Evolutionary conservation across 2,113 vertebrate genomes (phyloP), one percentile per base, ranked within the genome.

Genomic region (Entomyzon cyanotis): DNA sequence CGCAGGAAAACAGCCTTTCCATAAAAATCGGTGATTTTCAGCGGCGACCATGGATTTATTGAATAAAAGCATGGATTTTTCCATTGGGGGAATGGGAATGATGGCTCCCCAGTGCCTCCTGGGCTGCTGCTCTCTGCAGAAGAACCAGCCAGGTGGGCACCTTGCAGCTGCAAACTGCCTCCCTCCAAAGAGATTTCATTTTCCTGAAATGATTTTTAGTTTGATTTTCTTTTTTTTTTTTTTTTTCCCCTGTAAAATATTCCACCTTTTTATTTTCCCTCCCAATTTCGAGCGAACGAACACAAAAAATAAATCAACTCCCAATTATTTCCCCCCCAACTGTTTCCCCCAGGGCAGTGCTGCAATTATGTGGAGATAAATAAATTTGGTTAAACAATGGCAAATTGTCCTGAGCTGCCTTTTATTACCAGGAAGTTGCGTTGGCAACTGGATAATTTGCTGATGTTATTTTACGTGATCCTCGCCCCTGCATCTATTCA

Each of bases 371-470:
- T 64, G 84, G 28, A 69, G 87, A 91, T 91, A 96, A 92, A 95
- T 93, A 96, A 95, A 95, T 96, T 86, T 79, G 53, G 63, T 87
- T 93, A 95, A 96, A 78, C 88, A 94, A 94, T 69, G 74, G 71
- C 11, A 95, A 95, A 93, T 92, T 89, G 88, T 93, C 91, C 89
- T 91, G 93, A 92, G 95, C 88, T 95, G 89, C 87, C 91, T 96
- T 89, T 96, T 91, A 92, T 90, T 87, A 77, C 76, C 87, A 60
- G 77, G 87, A 96, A 96, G 92, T 81, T n/a, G 74, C 0, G 28
- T 30, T 80, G 94, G 94, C 93, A 81, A 94, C 87, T 77, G 39
- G 88, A 37, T 93, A 84, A 96, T 95, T 84, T 90, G 88, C 93
- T 94, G 93, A 37, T 89, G 56, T 52, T 71, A 67, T 95, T 94